Conservation (phyloP, 2,888 invertebrate species). For the Andrena praecox region DNA sequence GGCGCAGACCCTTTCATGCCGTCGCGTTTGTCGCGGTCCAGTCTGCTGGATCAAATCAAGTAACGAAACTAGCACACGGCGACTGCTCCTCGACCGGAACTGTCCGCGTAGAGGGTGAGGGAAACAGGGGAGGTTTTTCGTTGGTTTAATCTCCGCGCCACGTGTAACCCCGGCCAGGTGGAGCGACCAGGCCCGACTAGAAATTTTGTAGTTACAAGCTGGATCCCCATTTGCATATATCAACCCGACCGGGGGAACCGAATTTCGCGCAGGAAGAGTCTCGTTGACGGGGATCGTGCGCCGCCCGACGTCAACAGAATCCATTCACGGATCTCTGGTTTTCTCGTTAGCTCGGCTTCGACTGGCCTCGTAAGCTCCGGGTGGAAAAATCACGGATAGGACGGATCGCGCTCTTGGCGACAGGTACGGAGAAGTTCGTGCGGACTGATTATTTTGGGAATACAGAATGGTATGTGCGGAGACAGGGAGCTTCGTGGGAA, state of each 20-base stretch:
- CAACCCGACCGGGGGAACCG: constrained; percentile 27
- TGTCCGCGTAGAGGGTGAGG: no score
- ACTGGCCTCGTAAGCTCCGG: neutral
- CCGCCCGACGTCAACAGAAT: constrained; percentile 50
- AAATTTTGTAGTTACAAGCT: constrained; percentile 54
- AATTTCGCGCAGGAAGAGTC: constrained; percentile 46
- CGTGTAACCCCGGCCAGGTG: constrained; percentile 27
- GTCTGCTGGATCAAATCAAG: constrained; percentile 51
- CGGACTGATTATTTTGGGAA: no score
- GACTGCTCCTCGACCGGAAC: neutral
- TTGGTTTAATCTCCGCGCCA: constrained; percentile 10
- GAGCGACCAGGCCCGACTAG: constrained; percentile 3
- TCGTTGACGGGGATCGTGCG: constrained; percentile 20
- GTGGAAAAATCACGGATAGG: constrained; percentile 8
- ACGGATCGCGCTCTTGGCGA: neutral
- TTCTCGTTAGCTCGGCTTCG: constrained; percentile 48
- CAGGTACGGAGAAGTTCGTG: no score
- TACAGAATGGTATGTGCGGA: no score
- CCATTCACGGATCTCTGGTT: constrained; percentile 55
- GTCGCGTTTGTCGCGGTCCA: constrained; percentile 50
- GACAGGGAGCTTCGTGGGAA: no score
- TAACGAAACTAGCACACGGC: constrained; percentile 49
- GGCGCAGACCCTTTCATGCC: constrained; percentile 42
- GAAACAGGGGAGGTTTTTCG: constrained; percentile 32
- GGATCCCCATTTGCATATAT: constrained; percentile 54